Evolutionary conservation across 2,797 vertebrate species (phyloP).

Genomic region (Bovichtus diacanthus): DNA sequence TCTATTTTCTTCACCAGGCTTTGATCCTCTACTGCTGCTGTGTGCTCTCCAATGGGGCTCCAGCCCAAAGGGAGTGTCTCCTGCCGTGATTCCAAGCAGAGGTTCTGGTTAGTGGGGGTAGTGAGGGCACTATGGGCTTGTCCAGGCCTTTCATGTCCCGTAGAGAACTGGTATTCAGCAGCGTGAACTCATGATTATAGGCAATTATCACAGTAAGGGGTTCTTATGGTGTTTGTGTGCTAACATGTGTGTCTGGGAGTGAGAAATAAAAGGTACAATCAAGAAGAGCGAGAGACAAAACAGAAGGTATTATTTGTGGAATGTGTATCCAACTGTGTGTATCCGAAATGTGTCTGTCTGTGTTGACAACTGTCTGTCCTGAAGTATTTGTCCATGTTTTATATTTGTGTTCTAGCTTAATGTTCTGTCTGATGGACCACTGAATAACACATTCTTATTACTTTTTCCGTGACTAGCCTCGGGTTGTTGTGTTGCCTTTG

Average conservation of each 20-base stretch:
- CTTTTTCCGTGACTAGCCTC: conserved; percentile 20
- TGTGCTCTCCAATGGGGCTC: conserved; percentile 62
- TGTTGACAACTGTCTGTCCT: conserved; percentile 10
- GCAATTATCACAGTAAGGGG: conserved; percentile 40
- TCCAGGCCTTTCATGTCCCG: conserved; percentile 62
- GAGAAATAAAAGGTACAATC: background rate
- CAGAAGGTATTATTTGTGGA: conserved; percentile 9
- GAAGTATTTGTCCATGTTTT: conserved; percentile 7
- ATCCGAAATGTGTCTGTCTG: conserved; percentile 6
- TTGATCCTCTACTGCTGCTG: conserved; percentile 69
- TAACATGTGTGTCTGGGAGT: conserved; percentile 6
- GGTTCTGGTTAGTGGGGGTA: conserved; percentile 39
- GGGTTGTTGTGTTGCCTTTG: conserved; percentile 20
- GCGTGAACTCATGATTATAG: conserved; percentile 51
- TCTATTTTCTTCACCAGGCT: conserved; percentile 65
- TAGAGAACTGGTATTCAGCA: conserved; percentile 30
- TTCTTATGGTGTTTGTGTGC: conserved; percentile 28
- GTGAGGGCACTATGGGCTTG: conserved; percentile 31
- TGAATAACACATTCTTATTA: conserved; percentile 25
- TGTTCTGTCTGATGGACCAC: conserved; percentile 12
- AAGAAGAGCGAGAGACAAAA: background rate
- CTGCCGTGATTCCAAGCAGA: conserved; percentile 52
- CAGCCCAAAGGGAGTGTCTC: conserved; percentile 44
- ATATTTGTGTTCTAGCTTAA: conserved; percentile 25
- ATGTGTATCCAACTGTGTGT: conserved; percentile 2